Base-by-base conservation (phyloP, 2,797 vertebrate genomes). In the Eremophila alpestris region DNA sequence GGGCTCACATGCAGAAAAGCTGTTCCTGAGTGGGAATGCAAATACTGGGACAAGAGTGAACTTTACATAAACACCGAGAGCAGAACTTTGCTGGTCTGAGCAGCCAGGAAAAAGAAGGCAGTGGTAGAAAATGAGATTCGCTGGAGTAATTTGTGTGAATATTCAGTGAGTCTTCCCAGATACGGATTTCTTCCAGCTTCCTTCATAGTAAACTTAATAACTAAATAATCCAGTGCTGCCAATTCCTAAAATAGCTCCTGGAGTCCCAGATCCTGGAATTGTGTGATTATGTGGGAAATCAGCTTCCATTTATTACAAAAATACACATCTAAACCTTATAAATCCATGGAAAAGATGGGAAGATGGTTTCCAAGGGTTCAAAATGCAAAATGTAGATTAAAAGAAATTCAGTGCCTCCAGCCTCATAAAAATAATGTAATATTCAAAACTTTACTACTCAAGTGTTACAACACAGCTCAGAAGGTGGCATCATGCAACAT, bases 161-260 rank as follows among this genome's bases (percentile, higher is more conserved):
- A 92, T 93, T 90, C 65, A 93, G 91, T 65, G 64, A 83, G 27
- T 54, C 87, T 92, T 96, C 82, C 87, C 70, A 92, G 89, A 78
- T 78, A 69, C 21, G 75, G 55, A 88, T 90, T 95, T 91, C 76
- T 94, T 75, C 76, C 65, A 93, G 73, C 48, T 93, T 92, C 70
- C 48, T 92, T 83, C 73, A 70, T 95, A 89, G 92, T 93, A 95
- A 96, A 93, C 58, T 91, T 95, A 96, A 94, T 96, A 94, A 63
- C 87, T 86, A 95, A 96, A 94, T 91, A 94, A 69, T 87, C 59
- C 54, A 52, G 11, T 45, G 43, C 59, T 87, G 51, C 62, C 69
- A 70, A 51, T 74, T 92, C 86, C 71, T 90, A 74, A 92, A 97
- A 95, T 87, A 87, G 8, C 26, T 87, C 30, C 18, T 71, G 9